Base-by-base conservation (phyloP, 2,888 invertebrate genomes). In the Acanthosepion esculentum region DNA sequence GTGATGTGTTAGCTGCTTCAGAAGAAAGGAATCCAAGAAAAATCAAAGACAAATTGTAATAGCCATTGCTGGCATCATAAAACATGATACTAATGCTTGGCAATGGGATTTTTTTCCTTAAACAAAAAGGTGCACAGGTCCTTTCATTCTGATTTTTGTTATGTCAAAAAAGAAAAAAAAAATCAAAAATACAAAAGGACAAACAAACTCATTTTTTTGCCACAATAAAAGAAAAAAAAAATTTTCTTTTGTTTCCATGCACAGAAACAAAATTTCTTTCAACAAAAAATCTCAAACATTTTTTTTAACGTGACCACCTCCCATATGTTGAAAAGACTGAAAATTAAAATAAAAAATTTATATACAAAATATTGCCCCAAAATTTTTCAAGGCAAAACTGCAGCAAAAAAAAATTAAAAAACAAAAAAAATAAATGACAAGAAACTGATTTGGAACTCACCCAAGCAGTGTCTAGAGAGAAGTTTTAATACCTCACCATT, bases 401-500 rank as follows among this genome's bases (percentile, higher is more conserved):
- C 78, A 78, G 78, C 78, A 78, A n/a, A 78, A 78, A 3, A n/a
- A 78, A 78, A 55, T 23, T 2, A 15, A 55, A 20, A 59, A 59
- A 53, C 15, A 53, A 55, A 55, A 18, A 55, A 55, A 55, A 55
- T 3, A 10, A n/a, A n/a, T n/a, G 78, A 78, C n/a, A n/a, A 78
- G n/a, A 78, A 78, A 33, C 78, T 78, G 78, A 78, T n/a, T 78
- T 78, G n/a, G 78, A 78, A 78, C 78, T n/a, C 53, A 50, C 93
- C 48, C 53, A 93, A 53, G 93, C 93, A 48, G 93, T 93, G 93
- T 93, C 93, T 93, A 93, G 93, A 93, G 93, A 93, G n/a, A 93
- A 50, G 93, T 93, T 93, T 53, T 53, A 93, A 93, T 93, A 93
- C 93, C 93, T 93, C 93, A 93, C 93, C 93, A 53, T 93, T 93